These are phyloP conservation scores for Orchesella cincta DNA, from an alignment of 1,140 invertebrate species.

Conservation along the genomic window DNA sequence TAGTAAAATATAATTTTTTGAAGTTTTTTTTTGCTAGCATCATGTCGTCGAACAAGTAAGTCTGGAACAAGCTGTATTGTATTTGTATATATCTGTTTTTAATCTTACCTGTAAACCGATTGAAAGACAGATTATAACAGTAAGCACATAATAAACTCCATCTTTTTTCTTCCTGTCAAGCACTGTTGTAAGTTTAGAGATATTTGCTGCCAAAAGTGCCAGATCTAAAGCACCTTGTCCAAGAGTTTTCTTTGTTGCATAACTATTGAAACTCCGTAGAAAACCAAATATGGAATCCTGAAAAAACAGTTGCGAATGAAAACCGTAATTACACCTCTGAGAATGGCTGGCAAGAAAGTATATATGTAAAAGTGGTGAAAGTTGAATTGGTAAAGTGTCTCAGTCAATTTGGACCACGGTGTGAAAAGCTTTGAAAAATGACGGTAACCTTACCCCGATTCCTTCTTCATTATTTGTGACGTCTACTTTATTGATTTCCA, in stretches of 20 bases:
- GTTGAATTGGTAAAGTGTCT: too few species aligned
- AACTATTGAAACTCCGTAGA: constrained; percentile 31
- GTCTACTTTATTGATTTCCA: constrained; percentile 14
- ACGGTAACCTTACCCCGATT: neutral
- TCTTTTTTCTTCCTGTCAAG: constrained; percentile 27
- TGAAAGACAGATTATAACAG: constrained; percentile 8
- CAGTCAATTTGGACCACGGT: too few species aligned
- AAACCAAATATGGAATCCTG: constrained; percentile 17
- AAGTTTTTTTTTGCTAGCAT: too few species aligned
- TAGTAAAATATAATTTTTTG: too few species aligned
- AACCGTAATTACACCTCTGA: too few species aligned
- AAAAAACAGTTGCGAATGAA: neutral
- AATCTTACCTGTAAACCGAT: constrained; percentile 32
- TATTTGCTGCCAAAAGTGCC: constrained; percentile 34
- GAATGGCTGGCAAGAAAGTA: too few species aligned
- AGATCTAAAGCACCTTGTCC: constrained; percentile 37
- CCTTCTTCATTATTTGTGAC: neutral
- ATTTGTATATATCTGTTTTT: too few species aligned
- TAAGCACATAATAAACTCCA: constrained; percentile 21
- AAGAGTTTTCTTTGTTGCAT: constrained; percentile 37
- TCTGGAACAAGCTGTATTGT: too few species aligned
- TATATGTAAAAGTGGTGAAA: too few species aligned
- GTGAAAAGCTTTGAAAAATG: too few species aligned
- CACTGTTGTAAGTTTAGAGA: constrained; percentile 27
- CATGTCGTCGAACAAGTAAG: too few species aligned